Evolutionary conservation across 2,113 vertebrate species (phyloP), one percentile per base, ranked within the genome.

Genomic region (Neoarius graeffei): DNA sequence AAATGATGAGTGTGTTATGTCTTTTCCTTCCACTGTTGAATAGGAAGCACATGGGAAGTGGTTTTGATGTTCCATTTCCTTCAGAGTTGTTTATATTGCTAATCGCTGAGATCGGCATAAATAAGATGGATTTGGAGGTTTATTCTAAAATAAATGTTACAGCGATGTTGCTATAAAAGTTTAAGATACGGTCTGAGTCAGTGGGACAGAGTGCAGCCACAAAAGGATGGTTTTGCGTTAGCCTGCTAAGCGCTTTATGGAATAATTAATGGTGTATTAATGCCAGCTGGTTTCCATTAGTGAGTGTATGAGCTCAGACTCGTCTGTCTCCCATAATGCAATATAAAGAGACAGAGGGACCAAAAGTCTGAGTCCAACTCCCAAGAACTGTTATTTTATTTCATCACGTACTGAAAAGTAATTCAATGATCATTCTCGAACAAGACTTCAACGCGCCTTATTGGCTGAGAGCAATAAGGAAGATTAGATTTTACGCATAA

Each of bases 231-330:
- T 52, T 64, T 83, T 66, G 48, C 23, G 48, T 60, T 66, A 67
- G 74, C 76, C 74, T 66, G 60, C 59, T 52, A 89, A 71, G 76
- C 62, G 54, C 74, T 84, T 81, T 81, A 73, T 84, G 81, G 69
- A 85, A 88, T 88, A 87, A 90, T 91, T 90, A 91, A 91, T 88
- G 85, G 82, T 64, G 86, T 90, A 90, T 91, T 90, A 88, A 88
- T 85, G 74, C 67, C 89, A 91, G 87, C 87, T 91, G 89, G 76
- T 90, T 60, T 77, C 89, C 85, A 91, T 90, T 90, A 89, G 83
- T 59, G 83, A 89, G 85, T 50, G 71, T 64, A 88, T 85, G 85
- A 91, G 76, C 85, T 85, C 85, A 88, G 87, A 85, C 64, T 67
- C 48, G 56, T 85, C 85, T 60, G 80, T 81, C 80, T 81, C 80